A percentile compares a stretch with the other conserved stretches of the same genome.
Evolutionary conservation across 2,113 vertebrate genomes (phyloP).

Genomic region (Scophthalmus maximus): DNA sequence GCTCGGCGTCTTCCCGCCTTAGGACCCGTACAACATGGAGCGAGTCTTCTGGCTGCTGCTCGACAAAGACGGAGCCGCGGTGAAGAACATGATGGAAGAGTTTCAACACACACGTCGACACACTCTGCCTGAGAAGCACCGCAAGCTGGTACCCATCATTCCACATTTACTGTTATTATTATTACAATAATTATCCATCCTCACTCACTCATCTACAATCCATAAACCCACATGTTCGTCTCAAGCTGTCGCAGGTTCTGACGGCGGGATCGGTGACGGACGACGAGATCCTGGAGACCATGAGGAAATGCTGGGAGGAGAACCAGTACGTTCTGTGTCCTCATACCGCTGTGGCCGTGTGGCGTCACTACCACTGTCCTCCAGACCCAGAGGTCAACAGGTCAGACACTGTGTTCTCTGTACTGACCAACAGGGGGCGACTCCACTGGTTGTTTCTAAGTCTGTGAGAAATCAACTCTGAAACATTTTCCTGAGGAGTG

Average conservation of each 20-base stretch:
- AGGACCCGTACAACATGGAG: conserved; percentile 97
- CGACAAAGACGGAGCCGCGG: conserved; percentile 71
- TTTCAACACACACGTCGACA: conserved; percentile 82
- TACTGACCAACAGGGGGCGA: too few relatives aligned
- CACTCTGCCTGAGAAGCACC: conserved; percentile 76
- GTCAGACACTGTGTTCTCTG: too few relatives aligned
- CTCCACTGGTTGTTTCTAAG: too few relatives aligned
- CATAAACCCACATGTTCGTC: background rate
- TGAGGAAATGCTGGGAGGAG: conserved; percentile 83
- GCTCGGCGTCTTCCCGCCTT: background rate
- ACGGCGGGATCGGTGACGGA: conserved; percentile 74
- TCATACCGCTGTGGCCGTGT: conserved; percentile 83
- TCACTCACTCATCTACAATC: background rate
- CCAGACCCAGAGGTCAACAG: conserved; percentile 56
- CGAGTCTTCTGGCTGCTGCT: conserved; percentile 92
- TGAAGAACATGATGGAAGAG: conserved; percentile 87
- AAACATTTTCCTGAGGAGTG: too few relatives aligned
- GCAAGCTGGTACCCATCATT: conserved; percentile 60
- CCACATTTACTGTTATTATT: background rate
- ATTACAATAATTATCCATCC: too few relatives aligned
- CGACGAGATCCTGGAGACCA: conserved; percentile 79
- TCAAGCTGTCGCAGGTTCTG: conserved; percentile 72
- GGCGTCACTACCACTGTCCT: conserved; percentile 79
- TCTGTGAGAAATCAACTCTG: too few relatives aligned
- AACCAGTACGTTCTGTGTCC: conserved; percentile 84